Evolutionary conservation across 1,140 invertebrate species (phyloP).

Genomic region (Trichoplusia ni): DNA sequence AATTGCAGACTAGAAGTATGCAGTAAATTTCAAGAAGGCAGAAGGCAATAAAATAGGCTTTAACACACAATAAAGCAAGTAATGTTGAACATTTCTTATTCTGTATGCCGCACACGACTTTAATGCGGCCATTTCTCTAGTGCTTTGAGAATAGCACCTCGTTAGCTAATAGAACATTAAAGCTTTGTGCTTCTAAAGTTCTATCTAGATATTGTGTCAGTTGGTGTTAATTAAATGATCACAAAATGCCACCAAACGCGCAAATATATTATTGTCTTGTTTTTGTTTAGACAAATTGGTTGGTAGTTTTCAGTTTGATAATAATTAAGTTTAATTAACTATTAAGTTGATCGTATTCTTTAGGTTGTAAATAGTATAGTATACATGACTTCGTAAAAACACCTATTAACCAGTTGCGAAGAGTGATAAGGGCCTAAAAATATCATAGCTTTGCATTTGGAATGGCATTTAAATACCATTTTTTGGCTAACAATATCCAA

Average conservation of each 20-base stretch:
- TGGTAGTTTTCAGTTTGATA: neutral
- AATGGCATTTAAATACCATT: no score
- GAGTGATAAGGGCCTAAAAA: no score
- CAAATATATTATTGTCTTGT: neutral
- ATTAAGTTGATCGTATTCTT: no score
- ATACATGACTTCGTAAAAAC: no score
- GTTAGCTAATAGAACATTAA: slow-evolving; percentile 31
- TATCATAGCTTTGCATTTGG: no score
- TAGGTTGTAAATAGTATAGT: no score
- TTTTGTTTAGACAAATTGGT: neutral
- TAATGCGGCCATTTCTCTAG: slow-evolving; percentile 1
- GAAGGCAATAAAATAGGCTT: slow-evolving; percentile 16
- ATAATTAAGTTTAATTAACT: no score
- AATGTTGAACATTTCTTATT: slow-evolving; percentile 17
- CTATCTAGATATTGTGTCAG: slow-evolving; percentile 15
- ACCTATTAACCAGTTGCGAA: no score
- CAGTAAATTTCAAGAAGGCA: neutral
- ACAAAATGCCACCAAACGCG: neutral
- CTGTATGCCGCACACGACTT: slow-evolving; percentile 8
- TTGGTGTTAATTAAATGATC: slow-evolving; percentile 17
- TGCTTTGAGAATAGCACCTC: slow-evolving; percentile 16
- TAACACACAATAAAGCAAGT: slow-evolving; percentile 11
- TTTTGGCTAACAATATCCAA: no score
- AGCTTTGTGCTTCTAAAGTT: slow-evolving; percentile 19
- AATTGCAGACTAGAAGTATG: no score